Evolutionary conservation across 1,140 invertebrate genomes (phyloP).

Genomic region (Platyura marginata): DNA sequence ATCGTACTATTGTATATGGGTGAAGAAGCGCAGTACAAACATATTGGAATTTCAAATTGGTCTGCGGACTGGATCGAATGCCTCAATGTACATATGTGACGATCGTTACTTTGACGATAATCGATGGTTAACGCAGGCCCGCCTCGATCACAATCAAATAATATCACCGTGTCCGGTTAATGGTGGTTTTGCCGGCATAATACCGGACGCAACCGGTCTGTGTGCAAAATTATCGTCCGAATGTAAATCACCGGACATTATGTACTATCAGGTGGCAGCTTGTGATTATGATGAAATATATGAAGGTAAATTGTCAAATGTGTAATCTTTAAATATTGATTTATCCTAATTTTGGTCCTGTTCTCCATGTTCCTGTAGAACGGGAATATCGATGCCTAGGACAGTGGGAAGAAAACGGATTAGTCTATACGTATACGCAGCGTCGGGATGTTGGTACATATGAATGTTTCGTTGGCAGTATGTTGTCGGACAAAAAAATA

Average conservation of each 20-base stretch:
- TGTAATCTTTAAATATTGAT: slow-evolving; percentile 4
- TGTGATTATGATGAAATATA: slow-evolving; percentile 40
- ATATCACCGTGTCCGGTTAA: slow-evolving; percentile 44
- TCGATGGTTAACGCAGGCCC: slow-evolving; percentile 45
- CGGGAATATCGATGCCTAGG: slow-evolving; percentile 49
- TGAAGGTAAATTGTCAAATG: too few species aligned
- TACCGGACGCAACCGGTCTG: slow-evolving; percentile 41
- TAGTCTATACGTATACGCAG: slow-evolving; percentile 51
- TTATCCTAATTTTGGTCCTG: slow-evolving; percentile 5
- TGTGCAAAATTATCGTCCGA: slow-evolving; percentile 55
- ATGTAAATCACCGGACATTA: slow-evolving; percentile 45
- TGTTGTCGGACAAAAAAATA: slow-evolving; percentile 35
- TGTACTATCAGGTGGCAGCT: slow-evolving; percentile 51
- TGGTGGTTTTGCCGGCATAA: slow-evolving; percentile 44
- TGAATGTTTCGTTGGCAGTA: slow-evolving; percentile 52
- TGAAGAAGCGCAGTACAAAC: slow-evolving; percentile 40
- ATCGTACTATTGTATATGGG: slow-evolving; percentile 40
- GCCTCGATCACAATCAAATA: slow-evolving; percentile 24
- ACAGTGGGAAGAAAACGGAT: slow-evolving; percentile 45
- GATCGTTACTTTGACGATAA: slow-evolving; percentile 29
- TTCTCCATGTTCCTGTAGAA: slow-evolving; percentile 26
- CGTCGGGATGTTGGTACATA: slow-evolving; percentile 39
- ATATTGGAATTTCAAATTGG: slow-evolving; percentile 45
- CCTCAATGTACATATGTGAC: slow-evolving; percentile 19
- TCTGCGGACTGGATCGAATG: slow-evolving; percentile 11